Evolutionary conservation across 2,888 invertebrate genomes (phyloP), one percentile per base, ranked within the genome.

Genomic region (Torymus tubicola): DNA sequence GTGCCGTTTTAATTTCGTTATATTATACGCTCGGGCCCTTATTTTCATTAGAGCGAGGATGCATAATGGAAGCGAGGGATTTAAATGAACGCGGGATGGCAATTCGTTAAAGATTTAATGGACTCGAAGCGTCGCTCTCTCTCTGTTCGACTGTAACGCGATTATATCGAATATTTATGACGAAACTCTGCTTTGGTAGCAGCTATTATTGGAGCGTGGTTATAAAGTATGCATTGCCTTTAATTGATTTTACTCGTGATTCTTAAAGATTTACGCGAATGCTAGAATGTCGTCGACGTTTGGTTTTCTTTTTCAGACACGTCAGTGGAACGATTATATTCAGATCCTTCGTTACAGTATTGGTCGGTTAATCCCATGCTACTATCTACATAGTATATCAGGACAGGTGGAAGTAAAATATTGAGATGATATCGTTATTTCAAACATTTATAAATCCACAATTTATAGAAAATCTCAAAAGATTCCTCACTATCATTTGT

Each of bases 1-100:
- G 77, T 70, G 60, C 78, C 64, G 73, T 69, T 79, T 82, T 80
- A 79, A 81, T 83, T 83, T 77, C 75, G 77, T 82, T 82, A 80
- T 82, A 68, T 71, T 42, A 42, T 42, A 42, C 42, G 42, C 42
- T 8, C 8, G 42, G 42, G 70, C 67, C 68, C 61, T 60, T 58
- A 74, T 60, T 78, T 75, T 61, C 79, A 53, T 71, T 75, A 67
- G 63, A 53, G 67, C 75, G 70, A 57, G 42, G 42, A 60, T 75
- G 55, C 14, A 61, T 71, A 60, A 18, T 58, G 52, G 71, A 65
- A 21, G 61, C 50, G 50, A 58, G 53, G 24, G 60, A 55, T 71
- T 65, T 58, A 50, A 67, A 61, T 73, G 21, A 12, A 42, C n/a
- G 21, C 16, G 8, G 61, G 63, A 77, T 53, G 31, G 2, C 14